Evolutionary conservation across 2,113 vertebrate species (phyloP).

Genomic region (Asarcornis scutulata): DNA sequence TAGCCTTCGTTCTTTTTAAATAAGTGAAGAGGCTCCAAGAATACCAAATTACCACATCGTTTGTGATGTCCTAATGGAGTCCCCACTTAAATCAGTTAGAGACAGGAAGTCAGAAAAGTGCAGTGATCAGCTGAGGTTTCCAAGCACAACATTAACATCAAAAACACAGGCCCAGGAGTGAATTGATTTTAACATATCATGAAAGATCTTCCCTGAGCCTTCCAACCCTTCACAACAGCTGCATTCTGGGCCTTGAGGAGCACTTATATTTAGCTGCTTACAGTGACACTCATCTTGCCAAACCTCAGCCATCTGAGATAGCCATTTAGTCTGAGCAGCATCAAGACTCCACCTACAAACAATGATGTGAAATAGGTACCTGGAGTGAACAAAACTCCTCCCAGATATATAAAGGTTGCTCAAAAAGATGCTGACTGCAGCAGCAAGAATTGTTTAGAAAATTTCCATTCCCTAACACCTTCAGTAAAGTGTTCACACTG

Average conservation of each 20-base stretch:
- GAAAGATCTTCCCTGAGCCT: neutral
- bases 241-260: neutral
- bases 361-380: neutral
- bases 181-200: neutral
- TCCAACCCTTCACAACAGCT: neutral
- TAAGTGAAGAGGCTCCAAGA: constrained; percentile 39
- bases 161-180: neutral
- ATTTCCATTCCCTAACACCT: neutral
- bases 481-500: neutral
- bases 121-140: neutral
- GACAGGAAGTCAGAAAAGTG: constrained; percentile 15
- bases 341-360: neutral
- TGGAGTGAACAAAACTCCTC: neutral
- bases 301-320: neutral
- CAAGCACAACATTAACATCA: neutral
- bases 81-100: neutral
- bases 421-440: neutral
- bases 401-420: neutral
- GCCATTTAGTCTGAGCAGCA: neutral
- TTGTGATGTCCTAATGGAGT: constrained; percentile 44
- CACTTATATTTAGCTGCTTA: neutral
- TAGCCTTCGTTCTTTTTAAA: constrained; percentile 35
- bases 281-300: neutral
- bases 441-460: neutral
- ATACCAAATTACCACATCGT: neutral